Conservation (phyloP, 2,113 vertebrate genomes). For the Turnix velox region DNA sequence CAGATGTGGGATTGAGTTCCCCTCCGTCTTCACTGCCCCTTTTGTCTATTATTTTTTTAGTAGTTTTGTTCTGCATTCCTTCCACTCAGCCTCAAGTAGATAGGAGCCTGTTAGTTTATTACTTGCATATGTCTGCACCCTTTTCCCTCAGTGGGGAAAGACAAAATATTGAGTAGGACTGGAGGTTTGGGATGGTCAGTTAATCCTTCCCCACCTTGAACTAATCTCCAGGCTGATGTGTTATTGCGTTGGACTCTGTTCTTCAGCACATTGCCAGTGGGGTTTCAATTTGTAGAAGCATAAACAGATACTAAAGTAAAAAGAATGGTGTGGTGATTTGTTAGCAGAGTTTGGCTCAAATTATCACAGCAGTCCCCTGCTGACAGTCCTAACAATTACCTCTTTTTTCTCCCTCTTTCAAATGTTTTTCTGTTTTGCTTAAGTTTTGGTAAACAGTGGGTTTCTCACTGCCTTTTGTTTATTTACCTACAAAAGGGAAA, state of each 20-base stretch:
- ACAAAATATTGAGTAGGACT: slow-evolving; percentile 91
- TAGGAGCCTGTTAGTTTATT: slow-evolving; percentile 95
- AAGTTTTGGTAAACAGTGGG: slow-evolving; percentile 83
- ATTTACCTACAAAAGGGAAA: slow-evolving; percentile 63
- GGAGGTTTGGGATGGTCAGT: slow-evolving; percentile 82
- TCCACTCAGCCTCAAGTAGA: slow-evolving; percentile 87
- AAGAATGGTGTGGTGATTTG: slow-evolving; percentile 93
- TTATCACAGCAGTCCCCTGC: slow-evolving; percentile 93
- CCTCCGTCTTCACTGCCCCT: slow-evolving; percentile 72
- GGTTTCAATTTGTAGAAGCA: slow-evolving; percentile 99
- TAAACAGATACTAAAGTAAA: slow-evolving; percentile 99
- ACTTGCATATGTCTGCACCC: slow-evolving; percentile 98
- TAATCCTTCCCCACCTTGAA: slow-evolving; percentile 99
- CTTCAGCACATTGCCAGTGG: slow-evolving; percentile 85
- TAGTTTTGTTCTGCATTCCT: slow-evolving; percentile 99
- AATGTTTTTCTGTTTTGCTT: slow-evolving; percentile 90
- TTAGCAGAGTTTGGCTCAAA: slow-evolving; percentile 97
- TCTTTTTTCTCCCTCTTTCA: slow-evolving; percentile 77
- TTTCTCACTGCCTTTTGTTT: slow-evolving; percentile 82
- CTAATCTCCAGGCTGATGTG: slow-evolving; percentile 90
- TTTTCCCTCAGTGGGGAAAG: slow-evolving; percentile 94
- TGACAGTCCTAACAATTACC: slow-evolving; percentile 88
- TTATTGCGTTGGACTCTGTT: slow-evolving; percentile 77
- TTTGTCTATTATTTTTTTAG: slow-evolving; percentile 95
- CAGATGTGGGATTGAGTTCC: slow-evolving; percentile 80